Conservation (phyloP, 2,888 invertebrate genomes). For the Ligdia adustata region DNA sequence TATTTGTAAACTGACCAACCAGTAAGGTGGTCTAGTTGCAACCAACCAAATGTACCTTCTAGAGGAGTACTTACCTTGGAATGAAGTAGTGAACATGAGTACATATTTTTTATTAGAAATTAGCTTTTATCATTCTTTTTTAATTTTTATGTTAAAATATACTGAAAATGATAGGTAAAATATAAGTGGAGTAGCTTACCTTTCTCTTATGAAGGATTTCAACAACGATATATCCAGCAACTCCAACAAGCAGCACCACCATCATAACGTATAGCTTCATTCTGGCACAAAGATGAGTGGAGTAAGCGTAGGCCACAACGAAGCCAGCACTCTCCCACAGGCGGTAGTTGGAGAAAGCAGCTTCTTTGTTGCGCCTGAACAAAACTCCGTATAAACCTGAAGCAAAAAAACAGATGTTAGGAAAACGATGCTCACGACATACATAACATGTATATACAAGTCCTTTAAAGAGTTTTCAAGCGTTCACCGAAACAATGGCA, state of each 20-base stretch:
- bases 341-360: constrained; percentile 95
- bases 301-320: constrained; percentile 95
- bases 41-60: too few relatives aligned
- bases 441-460: too few relatives aligned
- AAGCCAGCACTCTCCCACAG: constrained; percentile 96
- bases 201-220: constrained; percentile 93
- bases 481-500: too few relatives aligned
- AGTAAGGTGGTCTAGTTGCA: too few relatives aligned
- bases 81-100: too few relatives aligned
- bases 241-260: constrained; percentile 89
- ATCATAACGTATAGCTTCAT: constrained; percentile 94
- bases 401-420: too few relatives aligned
- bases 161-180: neutral
- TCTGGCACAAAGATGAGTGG: constrained; percentile 92
- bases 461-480: too few relatives aligned
- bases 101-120: too few relatives aligned
- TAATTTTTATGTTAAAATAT: neutral
- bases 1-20: too few relatives aligned
- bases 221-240: constrained; percentile 90
- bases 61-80: too few relatives aligned
- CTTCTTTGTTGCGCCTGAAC: constrained; percentile 95
- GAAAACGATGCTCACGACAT: too few relatives aligned
- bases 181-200: constrained; percentile 64
- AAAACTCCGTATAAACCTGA: constrained; percentile 93
- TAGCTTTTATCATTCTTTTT: too few relatives aligned